These are phyloP conservation scores for Limanda limanda DNA, from an alignment of 2,113 vertebrate genomes.

Conservation along the genomic window DNA sequence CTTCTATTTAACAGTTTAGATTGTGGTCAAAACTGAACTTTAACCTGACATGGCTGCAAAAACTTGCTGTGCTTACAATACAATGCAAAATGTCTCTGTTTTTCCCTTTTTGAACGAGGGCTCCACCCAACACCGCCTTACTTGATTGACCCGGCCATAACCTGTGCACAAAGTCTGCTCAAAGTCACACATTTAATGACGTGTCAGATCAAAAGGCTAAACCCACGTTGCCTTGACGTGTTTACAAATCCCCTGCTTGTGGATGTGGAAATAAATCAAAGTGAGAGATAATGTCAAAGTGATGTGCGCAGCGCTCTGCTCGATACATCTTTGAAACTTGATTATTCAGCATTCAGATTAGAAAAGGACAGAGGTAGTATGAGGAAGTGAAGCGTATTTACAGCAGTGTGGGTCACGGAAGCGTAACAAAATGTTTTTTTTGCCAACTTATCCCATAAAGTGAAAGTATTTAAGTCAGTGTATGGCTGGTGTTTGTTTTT, in stretches of 20 bases:
- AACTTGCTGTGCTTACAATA: background rate
- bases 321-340: conserved; percentile 38
- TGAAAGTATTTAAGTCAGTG: too few relatives aligned
- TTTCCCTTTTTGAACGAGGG: background rate
- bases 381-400: background rate
- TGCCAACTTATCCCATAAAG: background rate
- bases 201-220: conserved; percentile 51
- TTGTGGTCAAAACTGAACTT: background rate
- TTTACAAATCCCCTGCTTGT: conserved; percentile 52
- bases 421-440: background rate
- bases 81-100: background rate
- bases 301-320: conserved; percentile 33
- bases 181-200: conserved; percentile 50
- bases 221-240: conserved; percentile 37
- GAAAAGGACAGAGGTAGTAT: conserved; percentile 37
- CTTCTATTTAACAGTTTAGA: background rate
- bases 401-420: background rate
- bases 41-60: background rate
- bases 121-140: background rate
- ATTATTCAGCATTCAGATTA: conserved; percentile 52
- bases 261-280: conserved; percentile 70
- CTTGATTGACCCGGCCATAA: conserved; percentile 31
- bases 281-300: conserved; percentile 64
- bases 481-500: too few relatives aligned
- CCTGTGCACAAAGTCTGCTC: conserved; percentile 17